Percentiles rank a stretch among this genome's conserved stretches.
These are phyloP conservation scores for Furcula furcula DNA, from an alignment of 2,888 invertebrate genomes.

Conservation along the genomic window DNA sequence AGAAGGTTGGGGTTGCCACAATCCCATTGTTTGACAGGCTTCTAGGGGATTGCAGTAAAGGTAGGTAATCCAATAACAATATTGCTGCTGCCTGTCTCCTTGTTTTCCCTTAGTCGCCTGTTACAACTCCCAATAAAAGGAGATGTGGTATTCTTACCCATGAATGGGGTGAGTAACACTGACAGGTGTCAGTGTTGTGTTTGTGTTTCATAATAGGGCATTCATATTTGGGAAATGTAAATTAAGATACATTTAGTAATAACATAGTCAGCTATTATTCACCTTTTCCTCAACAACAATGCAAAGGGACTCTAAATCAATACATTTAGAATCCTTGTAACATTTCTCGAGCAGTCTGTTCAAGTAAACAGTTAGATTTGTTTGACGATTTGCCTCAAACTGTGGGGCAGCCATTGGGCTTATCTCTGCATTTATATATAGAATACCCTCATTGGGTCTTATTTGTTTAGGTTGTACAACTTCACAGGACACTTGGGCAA, in stretches of 20 bases:
- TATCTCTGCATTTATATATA: slow-evolving; percentile 93
- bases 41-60: too few relatives aligned
- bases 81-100: too few relatives aligned
- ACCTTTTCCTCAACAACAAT: slow-evolving; percentile 96
- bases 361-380: slow-evolving; percentile 87
- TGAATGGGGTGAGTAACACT: too few relatives aligned
- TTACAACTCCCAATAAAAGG: too few relatives aligned
- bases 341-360: slow-evolving; percentile 93
- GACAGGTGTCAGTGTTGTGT: too few relatives aligned
- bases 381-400: slow-evolving; percentile 89
- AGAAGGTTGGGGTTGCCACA: too few relatives aligned
- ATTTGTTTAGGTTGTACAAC: slow-evolving; percentile 91
- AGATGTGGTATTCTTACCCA: too few relatives aligned
- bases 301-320: slow-evolving; percentile 97
- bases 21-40: too few relatives aligned
- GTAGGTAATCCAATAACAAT: too few relatives aligned
- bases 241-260: not conserved
- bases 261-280: slow-evolving; percentile 4
- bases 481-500: slow-evolving; percentile 95
- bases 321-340: slow-evolving; percentile 93
- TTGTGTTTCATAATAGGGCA: too few relatives aligned
- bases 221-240: too few relatives aligned
- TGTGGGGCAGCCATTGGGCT: slow-evolving; percentile 93
- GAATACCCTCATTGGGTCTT: slow-evolving; percentile 93
- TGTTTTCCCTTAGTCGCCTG: too few relatives aligned